Evolutionary conservation across 2,797 vertebrate genomes (phyloP).

Genomic region (Melanotaenia boesemani): DNA sequence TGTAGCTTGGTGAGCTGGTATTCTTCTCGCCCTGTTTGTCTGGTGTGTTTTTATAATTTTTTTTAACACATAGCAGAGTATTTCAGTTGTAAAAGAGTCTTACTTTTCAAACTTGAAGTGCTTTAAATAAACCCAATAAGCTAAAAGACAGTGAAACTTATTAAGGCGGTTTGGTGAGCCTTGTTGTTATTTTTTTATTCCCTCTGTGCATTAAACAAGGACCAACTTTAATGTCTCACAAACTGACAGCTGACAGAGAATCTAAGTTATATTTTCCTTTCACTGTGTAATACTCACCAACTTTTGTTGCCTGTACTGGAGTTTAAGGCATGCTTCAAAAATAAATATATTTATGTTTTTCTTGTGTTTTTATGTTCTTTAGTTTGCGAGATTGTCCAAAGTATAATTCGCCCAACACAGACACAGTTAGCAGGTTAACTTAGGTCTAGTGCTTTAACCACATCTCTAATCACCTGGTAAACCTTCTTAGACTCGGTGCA

Average conservation of each 20-base stretch:
- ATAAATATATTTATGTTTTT: constrained; percentile 81
- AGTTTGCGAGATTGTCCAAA: neutral
- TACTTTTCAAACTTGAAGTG: constrained; percentile 55
- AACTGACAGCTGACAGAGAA: constrained; percentile 32
- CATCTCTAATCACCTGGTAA: too few species aligned
- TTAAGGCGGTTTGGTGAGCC: constrained; percentile 48
- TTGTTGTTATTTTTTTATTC: constrained; percentile 17
- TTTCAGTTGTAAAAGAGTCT: constrained; percentile 45
- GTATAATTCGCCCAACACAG: neutral
- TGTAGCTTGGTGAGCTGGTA: constrained; percentile 69
- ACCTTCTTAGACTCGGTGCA: too few species aligned
- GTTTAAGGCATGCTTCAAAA: constrained; percentile 74
- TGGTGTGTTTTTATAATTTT: constrained; percentile 34
- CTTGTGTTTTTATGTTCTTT: constrained; percentile 35
- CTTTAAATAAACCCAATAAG: constrained; percentile 72
- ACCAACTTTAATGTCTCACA: constrained; percentile 63
- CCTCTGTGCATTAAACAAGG: constrained; percentile 55
- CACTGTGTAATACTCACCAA: constrained; percentile 65
- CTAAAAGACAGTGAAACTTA: constrained; percentile 52
- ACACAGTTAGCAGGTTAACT: too few species aligned
- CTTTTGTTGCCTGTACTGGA: constrained; percentile 65
- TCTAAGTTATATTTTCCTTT: constrained; percentile 61
- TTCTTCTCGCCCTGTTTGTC: constrained; percentile 52
- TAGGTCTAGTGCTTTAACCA: too few species aligned
- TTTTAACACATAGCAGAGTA: constrained; percentile 50